Evolutionary conservation across 2,113 vertebrate species (phyloP).

Genomic region (Romanogobio albipinnatus): DNA sequence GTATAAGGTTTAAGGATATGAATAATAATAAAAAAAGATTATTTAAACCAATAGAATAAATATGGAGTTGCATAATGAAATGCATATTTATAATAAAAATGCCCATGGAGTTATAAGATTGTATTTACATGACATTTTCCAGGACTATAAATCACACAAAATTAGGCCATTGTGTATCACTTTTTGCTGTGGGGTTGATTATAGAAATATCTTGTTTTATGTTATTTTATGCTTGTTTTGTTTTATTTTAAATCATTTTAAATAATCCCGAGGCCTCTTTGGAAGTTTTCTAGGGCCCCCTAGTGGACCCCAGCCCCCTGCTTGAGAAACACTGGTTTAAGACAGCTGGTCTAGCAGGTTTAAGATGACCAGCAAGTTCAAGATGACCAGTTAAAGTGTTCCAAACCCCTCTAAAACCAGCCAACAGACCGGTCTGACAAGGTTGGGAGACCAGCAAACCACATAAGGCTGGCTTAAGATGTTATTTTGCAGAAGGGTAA

Average conservation of each 20-base stretch:
- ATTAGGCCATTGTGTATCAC: neutral
- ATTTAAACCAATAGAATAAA: too few species aligned
- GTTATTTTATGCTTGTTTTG: neutral
- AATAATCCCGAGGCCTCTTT: neutral
- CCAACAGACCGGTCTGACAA: neutral
- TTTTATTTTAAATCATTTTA: neutral
- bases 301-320: neutral
- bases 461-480: neutral
- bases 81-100: too few species aligned
- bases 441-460: neutral
- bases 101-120: neutral
- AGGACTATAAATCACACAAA: neutral
- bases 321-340: neutral
- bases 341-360: neutral
- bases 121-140: neutral
- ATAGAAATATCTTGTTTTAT: neutral
- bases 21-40: rapidly evolving
- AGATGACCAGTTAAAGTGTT: neutral
- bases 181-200: too few species aligned
- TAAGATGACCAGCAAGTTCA: too few species aligned
- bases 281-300: neutral
- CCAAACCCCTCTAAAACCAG: neutral
- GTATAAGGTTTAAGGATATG: neutral
- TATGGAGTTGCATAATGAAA: neutral
- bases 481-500: neutral